These are phyloP conservation scores for Drosophila kambysellisi DNA, from an alignment of 2,888 invertebrate species.

Conservation along the genomic window DNA sequence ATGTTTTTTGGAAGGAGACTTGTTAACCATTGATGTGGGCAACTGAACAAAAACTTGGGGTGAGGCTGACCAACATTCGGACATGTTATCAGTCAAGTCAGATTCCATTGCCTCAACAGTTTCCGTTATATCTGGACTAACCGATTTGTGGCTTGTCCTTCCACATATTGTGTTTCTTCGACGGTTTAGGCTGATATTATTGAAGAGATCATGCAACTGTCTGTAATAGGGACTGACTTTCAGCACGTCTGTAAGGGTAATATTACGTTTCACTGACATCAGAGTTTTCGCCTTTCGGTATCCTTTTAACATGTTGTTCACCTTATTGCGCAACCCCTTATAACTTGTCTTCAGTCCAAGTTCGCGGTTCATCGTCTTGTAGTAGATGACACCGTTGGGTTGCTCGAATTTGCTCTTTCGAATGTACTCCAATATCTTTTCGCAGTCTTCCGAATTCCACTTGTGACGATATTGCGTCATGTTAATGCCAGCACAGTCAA, in stretches of 20 bases:
- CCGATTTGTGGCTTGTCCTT: neutral
- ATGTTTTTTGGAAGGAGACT: too few species aligned
- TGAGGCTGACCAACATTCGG: neutral
- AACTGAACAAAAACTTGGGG: neutral
- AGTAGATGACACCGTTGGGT: conserved; percentile 2
- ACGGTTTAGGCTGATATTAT: neutral
- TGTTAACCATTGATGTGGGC: neutral
- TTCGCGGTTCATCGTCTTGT: neutral
- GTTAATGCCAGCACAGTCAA: neutral
- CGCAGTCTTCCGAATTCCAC: conserved; percentile 3
- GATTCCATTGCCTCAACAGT: neutral
- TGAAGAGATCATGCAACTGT: conserved; percentile 7
- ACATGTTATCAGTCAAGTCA: neutral
- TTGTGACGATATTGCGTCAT: neutral
- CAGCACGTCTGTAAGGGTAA: neutral
- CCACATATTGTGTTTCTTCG: neutral
- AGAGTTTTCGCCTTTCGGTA: neutral
- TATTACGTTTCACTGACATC: neutral
- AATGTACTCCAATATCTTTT: conserved; percentile 4
- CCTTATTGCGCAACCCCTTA: conserved; percentile 4
- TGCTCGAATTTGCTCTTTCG: neutral
- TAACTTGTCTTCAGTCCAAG: neutral
- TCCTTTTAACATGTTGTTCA: neutral
- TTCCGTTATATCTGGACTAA: too few species aligned
- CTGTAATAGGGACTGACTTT: conserved; percentile 13